Evolutionary conservation across 1,140 invertebrate genomes (phyloP), one percentile per base, ranked within the genome.

Genomic region (Lethrus apterus): DNA sequence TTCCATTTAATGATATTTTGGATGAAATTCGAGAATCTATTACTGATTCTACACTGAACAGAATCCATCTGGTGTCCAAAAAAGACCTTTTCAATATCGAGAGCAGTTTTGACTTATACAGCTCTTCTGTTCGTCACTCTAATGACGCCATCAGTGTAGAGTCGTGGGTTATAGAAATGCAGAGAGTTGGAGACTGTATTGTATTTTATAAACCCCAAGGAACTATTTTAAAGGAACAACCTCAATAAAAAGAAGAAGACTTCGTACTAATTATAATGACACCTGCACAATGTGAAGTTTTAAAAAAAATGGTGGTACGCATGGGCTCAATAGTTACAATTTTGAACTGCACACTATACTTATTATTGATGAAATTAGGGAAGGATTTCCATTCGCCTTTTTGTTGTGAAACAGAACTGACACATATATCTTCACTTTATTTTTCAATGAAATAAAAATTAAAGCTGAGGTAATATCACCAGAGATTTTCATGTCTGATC

Each of bases 201-300:
- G 19, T 49, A 18, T 52, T 45, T 49, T 52, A 52, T 44, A 52
- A 52, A 26, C 23, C 46, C 9, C 40, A 52, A 15, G 41, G 44
- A 10, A 26, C 8, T 30, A 2, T 26, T 1, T 44, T 7, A 2
- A 3, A 7, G 2, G 40, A 53, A 34, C 20, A 53, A 42, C 46
- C 43, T 2, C 3, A 34, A 2, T 38, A 50, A n/a, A 50, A 44
- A 21, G 10, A 15, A 2, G 51, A 54, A 44, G 51, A 54, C 33
- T 50, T 54, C 41, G 9, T 54, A 23, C 24, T 54, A 29, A 44
- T 50, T 30, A 50, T 54, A 7, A 54, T 11, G 49, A 51, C 20
- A 10, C n/a, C n/a, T n/a, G n/a, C n/a, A n/a, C n/a, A n/a, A n/a
- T n/a, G n/a, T n/a, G n/a, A n/a, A n/a, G n/a, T n/a, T n/a, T n/a